Conservation (phyloP, 2,797 vertebrate species). For the Galagoides demidoff region DNA sequence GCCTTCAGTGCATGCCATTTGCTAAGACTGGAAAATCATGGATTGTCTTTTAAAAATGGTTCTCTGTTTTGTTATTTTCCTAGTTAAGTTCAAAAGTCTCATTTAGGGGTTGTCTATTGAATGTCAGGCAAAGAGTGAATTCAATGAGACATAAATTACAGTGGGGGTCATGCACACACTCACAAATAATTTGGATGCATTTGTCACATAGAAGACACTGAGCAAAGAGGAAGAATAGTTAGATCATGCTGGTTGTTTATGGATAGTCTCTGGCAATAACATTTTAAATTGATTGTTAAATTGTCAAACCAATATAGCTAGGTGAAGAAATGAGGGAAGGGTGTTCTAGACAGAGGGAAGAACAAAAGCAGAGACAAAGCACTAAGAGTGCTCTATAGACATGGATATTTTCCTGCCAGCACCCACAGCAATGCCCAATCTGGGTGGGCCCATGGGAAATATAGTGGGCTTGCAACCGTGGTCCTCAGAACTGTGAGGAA, state of each 20-base stretch:
- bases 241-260: neutral
- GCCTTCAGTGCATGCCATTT: neutral
- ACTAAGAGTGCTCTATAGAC: fast-evolving
- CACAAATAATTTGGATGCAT: neutral
- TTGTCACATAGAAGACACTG: neutral
- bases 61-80: neutral
- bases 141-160: neutral
- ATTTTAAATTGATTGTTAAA: neutral
- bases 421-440: neutral
- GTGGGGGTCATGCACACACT: neutral
- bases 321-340: neutral
- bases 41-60: neutral
- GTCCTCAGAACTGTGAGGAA: neutral
- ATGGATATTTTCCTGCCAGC: neutral
- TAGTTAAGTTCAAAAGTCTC: neutral
- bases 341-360: neutral
- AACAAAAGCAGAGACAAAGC: neutral
- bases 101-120: neutral
- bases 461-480: neutral
- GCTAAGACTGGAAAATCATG: neutral
- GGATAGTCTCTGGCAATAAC: neutral
- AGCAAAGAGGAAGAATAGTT: neutral
- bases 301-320: neutral
- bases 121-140: neutral
- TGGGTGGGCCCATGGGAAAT: neutral